phyloP scores from a whole-genome alignment of 2,888 invertebrate genomes.

The Drosophila heteroneura region DNA sequence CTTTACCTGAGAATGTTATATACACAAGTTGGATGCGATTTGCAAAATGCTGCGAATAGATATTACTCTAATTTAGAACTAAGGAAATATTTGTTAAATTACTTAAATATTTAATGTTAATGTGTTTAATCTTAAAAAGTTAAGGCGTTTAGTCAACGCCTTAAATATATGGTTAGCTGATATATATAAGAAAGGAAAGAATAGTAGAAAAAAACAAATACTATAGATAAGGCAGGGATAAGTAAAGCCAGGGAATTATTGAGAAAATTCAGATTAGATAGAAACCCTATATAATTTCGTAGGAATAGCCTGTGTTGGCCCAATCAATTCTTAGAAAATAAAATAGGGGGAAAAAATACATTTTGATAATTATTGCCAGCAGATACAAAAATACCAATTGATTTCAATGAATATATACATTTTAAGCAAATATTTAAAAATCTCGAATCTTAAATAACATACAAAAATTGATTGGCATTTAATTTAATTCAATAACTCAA shows the following conservation, averaged over 20 bases:
- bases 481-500: not conserved
- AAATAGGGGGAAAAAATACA: not conserved
- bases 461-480: not conserved
- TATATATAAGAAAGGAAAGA: not conserved
- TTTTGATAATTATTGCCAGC: not conserved
- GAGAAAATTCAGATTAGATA: not conserved
- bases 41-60: not conserved
- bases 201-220: not conserved
- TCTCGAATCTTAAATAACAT: not conserved
- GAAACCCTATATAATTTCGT: not conserved
- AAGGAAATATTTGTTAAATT: not conserved
- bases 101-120: not conserved
- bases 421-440: not conserved
- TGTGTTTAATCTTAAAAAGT: not conserved
- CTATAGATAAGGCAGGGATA: not conserved
- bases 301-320: not conserved
- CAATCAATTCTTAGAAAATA: not conserved
- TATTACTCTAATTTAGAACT: not conserved
- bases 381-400: not conserved
- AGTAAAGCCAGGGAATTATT: not conserved
- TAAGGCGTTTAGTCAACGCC: not conserved
- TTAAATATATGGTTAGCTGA: not conserved
- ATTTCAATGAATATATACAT: no score
- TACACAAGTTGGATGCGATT: not conserved
- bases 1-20: conserved; percentile 9